A percentile compares a stretch with the other conserved stretches of the same genome.
Conservation (phyloP, 2,797 vertebrate species). For the Sebastes matsubarae region DNA sequence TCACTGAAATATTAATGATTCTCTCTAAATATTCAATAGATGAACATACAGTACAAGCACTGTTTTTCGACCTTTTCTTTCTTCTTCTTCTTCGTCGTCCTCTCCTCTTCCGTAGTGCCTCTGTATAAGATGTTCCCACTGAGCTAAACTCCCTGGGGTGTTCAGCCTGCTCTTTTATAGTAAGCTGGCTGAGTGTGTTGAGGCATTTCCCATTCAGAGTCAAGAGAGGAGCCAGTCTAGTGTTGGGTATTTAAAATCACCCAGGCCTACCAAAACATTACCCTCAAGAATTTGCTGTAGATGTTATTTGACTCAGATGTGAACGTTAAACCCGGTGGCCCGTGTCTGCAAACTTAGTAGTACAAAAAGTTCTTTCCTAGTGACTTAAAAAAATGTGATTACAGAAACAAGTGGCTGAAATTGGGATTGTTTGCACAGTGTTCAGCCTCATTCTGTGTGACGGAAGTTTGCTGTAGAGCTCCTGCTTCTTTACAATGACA, state of each 20-base stretch:
- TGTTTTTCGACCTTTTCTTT: neutral
- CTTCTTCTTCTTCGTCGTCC: neutral
- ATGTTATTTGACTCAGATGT: constrained; percentile 27
- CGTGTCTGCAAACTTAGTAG: constrained; percentile 1
- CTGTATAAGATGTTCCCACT: constrained; percentile 12
- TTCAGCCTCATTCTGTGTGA: neutral
- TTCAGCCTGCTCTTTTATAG: constrained; percentile 42
- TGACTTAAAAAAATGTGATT: neutral
- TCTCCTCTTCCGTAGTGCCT: neutral
- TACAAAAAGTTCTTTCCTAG: neutral
- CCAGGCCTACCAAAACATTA: constrained; percentile 52
- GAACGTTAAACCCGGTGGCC: constrained; percentile 9
- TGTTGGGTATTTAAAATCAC: constrained; percentile 50
- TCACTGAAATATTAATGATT: constrained; percentile 65
- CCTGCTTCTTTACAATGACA: neutral
- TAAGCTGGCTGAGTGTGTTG: constrained; percentile 53
- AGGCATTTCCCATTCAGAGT: constrained; percentile 41
- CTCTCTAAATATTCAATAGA: constrained; percentile 56
- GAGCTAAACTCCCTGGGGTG: constrained; percentile 5
- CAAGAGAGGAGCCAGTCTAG: constrained; percentile 35
- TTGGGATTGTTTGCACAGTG: neutral
- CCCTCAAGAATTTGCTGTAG: constrained; percentile 29
- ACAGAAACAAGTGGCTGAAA: neutral
- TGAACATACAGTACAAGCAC: neutral
- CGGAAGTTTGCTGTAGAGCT: neutral